Percentiles rank a stretch among this genome's conserved stretches.
Conservation (phyloP, 2,797 vertebrate species). For the Sebastes taczanowskii region DNA sequence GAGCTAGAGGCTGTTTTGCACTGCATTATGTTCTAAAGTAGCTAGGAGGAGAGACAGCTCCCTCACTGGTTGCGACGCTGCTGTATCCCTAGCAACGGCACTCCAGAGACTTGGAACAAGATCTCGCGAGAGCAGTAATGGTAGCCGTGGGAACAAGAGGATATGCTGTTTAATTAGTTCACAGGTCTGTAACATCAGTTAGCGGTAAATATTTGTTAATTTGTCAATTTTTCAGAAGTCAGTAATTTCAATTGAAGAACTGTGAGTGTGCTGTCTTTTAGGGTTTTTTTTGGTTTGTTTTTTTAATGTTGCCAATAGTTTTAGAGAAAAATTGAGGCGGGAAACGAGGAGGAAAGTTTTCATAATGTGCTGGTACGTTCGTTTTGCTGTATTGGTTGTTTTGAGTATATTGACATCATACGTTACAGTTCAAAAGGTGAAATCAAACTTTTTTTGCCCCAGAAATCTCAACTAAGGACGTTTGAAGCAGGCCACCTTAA, state of each 20-base stretch:
- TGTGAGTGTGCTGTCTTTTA: background rate
- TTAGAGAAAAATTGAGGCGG: background rate
- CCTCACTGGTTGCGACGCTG: conserved; percentile 15
- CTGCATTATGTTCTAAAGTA: background rate
- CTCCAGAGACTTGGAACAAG: background rate
- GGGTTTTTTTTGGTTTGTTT: background rate
- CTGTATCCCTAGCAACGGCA: conserved; percentile 60
- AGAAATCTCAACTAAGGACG: background rate
- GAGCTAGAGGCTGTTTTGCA: background rate
- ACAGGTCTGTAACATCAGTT: background rate
- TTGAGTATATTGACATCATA: background rate
- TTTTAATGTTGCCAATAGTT: background rate
- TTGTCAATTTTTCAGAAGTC: background rate
- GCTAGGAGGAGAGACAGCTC: background rate
- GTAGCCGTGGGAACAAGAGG: background rate
- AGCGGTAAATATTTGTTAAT: background rate
- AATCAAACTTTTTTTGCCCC: background rate
- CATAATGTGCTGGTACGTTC: background rate
- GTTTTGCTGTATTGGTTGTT: background rate
- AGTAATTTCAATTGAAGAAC: background rate
- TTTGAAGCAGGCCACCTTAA: background rate
- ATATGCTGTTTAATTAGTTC: background rate
- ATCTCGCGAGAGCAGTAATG: conserved; percentile 53
- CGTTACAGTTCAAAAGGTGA: background rate
- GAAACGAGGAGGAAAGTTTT: background rate